These are phyloP conservation scores for Procambarus clarkii DNA, from an alignment of 1,140 invertebrate species.

Conservation along the genomic window DNA sequence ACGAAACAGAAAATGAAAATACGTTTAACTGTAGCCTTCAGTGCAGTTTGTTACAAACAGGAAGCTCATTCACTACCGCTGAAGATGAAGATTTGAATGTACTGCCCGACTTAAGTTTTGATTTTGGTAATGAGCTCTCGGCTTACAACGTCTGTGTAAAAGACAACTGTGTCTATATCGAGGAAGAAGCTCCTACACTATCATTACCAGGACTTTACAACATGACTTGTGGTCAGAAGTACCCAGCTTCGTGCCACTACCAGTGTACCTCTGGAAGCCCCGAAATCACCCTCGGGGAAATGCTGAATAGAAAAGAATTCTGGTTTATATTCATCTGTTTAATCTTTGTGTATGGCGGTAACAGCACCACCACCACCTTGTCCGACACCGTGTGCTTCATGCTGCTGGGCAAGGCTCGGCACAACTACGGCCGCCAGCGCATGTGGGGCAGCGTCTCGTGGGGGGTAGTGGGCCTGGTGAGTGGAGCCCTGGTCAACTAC, in stretches of 20 bases:
- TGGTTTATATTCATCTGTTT: constrained; percentile 55
- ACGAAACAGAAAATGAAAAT: not conserved
- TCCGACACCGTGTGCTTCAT: constrained; percentile 61
- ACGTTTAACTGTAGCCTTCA: not conserved
- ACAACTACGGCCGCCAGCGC: constrained; percentile 58
- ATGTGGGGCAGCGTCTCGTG: constrained; percentile 59
- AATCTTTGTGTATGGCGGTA: constrained; percentile 48
- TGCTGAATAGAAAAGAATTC: constrained; percentile 28
- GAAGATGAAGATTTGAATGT: not conserved
- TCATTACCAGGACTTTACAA: not conserved
- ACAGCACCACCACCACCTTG: constrained; percentile 49
- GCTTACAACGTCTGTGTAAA: not conserved
- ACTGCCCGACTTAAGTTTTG: not conserved
- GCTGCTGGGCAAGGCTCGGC: constrained; percentile 43
- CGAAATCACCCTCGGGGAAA: not conserved
- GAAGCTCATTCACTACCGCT: not conserved
- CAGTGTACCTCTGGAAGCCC: not conserved
- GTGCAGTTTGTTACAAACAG: not conserved
- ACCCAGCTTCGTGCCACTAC: not conserved
- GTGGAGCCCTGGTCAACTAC: constrained; percentile 45
- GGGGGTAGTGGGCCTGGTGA: constrained; percentile 35
- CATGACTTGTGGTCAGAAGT: constrained; percentile 8
- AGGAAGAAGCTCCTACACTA: not conserved
- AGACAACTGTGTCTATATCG: not conserved
- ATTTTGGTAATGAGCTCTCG: not conserved